A percentile compares a stretch with the other conserved stretches of the same genome.
phyloP scores from a whole-genome alignment of 2,888 invertebrate species.

The Ophion ventricosus region DNA sequence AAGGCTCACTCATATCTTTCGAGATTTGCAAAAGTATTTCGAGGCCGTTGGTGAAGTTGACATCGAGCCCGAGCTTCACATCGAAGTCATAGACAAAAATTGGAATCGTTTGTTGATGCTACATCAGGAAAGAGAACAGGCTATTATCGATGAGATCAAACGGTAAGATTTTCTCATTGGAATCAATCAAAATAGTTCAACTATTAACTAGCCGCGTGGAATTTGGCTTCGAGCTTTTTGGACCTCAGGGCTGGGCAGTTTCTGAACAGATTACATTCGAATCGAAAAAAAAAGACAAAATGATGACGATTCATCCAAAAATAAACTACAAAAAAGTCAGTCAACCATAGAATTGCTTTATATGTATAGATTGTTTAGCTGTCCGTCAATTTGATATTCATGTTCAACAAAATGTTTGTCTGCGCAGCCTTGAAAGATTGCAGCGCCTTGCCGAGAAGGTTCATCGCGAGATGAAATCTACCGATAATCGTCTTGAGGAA shows the following conservation, averaged over 20 bases:
- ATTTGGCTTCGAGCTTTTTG: no score
- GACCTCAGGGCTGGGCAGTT: no score
- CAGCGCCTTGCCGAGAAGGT: constrained; percentile 97
- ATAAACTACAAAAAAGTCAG: no score
- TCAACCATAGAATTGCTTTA: no score
- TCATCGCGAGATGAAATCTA: constrained; percentile 94
- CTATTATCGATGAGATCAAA: constrained; percentile 95
- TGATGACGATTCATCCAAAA: no score
- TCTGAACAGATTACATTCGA: no score
- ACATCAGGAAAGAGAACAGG: constrained; percentile 95
- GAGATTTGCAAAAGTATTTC: constrained; percentile 94
- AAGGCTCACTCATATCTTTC: constrained; percentile 93
- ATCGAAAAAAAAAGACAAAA: no score
- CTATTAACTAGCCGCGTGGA: no score
- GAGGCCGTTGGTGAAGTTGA: constrained; percentile 94
- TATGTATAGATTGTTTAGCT: no score
- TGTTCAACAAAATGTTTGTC: neutral
- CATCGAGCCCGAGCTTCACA: constrained; percentile 93
- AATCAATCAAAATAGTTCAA: no score
- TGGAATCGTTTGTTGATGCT: constrained; percentile 95
- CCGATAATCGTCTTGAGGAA: constrained; percentile 93
- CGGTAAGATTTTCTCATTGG: constrained; percentile 82
- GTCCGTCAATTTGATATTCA: no score
- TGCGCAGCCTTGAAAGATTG: constrained; percentile 90
- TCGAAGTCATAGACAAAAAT: constrained; percentile 93